Conservation (phyloP, 2,797 vertebrate species). For the Spheniscus humboldti region DNA sequence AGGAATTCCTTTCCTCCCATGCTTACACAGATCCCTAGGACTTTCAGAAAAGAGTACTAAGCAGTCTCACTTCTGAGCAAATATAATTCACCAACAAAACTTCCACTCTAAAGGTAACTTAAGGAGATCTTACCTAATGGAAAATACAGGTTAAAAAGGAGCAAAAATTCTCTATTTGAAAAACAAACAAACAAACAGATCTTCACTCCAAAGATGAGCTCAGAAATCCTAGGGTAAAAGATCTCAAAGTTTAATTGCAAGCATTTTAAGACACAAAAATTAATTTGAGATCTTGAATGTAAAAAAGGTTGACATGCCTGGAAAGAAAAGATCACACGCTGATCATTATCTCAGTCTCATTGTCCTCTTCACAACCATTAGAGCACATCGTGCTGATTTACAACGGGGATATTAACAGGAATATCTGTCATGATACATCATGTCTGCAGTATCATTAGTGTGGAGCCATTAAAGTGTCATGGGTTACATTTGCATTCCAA, state of each 20-base stretch:
- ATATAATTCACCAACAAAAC: neutral
- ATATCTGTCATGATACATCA: neutral
- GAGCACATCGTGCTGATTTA: neutral
- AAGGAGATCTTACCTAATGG: neutral
- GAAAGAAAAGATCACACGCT: neutral
- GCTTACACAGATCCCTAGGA: neutral
- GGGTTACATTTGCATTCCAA: neutral
- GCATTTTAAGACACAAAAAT: neutral
- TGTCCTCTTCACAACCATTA: neutral
- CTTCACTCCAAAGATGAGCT: neutral
- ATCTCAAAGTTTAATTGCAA: neutral
- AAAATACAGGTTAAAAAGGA: neutral
- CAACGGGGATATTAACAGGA: neutral
- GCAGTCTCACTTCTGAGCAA: neutral
- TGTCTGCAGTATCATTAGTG: neutral
- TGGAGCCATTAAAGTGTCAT: neutral
- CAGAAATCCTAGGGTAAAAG: neutral
- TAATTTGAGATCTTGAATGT: neutral
- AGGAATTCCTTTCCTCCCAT: neutral
- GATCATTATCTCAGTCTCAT: neutral
- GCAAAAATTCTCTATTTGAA: neutral
- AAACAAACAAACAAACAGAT: neutral
- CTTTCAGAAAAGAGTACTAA: neutral
- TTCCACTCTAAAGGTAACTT: neutral
- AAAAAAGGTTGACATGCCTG: neutral